These are phyloP conservation scores for Lomographa bimaculata DNA, from an alignment of 2,888 invertebrate species.

Conservation along the genomic window DNA sequence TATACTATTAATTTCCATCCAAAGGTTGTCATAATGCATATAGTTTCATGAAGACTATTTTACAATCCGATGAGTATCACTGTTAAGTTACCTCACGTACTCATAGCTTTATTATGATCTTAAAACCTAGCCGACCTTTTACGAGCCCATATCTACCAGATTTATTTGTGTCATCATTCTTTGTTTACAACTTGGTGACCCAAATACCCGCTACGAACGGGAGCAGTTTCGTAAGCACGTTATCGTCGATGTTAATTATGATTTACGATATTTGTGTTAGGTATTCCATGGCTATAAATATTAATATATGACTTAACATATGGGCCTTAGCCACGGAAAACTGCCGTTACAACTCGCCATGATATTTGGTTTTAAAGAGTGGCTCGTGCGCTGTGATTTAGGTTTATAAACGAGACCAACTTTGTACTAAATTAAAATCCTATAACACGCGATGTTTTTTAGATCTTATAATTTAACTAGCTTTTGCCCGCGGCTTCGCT, in stretches of 20 bases:
- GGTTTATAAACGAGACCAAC: not conserved
- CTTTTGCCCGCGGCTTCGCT: no score
- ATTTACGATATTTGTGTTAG: constrained; percentile 32
- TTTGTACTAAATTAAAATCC: no score
- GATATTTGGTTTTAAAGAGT: constrained; percentile 14
- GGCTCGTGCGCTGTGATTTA: constrained; percentile 6
- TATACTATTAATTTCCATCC: no score
- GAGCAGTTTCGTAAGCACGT: constrained; percentile 32
- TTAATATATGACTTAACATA: constrained; percentile 22
- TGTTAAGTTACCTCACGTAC: no score
- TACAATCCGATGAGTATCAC: no score
- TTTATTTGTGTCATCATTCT: constrained; percentile 21
- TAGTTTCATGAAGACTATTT: no score
- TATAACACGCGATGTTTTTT: no score
- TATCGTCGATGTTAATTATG: constrained; percentile 32
- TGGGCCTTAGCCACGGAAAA: constrained; percentile 13
- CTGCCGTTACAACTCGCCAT: constrained; percentile 13
- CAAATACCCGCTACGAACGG: constrained; percentile 25
- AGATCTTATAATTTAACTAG: no score
- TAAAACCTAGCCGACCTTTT: no score
- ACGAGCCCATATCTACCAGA: not conserved
- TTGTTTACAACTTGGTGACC: constrained; percentile 28
- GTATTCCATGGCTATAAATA: constrained; percentile 27
- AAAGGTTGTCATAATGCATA: no score
- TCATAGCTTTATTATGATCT: no score